Evolutionary conservation across 2,797 vertebrate genomes (phyloP).

Genomic region (Tinamus major): DNA sequence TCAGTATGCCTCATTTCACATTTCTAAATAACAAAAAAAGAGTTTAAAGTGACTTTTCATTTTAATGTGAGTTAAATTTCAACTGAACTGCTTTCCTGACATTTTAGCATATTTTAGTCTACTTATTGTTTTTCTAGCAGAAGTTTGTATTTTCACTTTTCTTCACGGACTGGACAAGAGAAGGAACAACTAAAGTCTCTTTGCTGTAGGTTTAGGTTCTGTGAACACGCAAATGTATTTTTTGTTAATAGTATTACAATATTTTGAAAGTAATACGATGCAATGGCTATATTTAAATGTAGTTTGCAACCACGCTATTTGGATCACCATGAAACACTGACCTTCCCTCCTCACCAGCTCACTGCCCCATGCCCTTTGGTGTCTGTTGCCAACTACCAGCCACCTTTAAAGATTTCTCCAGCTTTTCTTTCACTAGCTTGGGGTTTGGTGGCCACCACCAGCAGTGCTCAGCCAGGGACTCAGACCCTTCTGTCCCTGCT

Average conservation of each 20-base stretch:
- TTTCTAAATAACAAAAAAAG: slow-evolving; percentile 32
- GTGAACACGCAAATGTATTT: neutral
- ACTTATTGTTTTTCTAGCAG: neutral
- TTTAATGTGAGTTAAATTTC: neutral
- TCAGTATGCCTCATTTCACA: slow-evolving; percentile 31
- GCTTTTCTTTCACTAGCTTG: neutral
- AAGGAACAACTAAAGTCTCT: neutral
- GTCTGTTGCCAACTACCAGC: neutral
- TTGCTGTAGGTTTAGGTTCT: neutral
- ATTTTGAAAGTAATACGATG: neutral
- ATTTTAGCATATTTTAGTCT: neutral
- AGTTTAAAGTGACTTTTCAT: neutral
- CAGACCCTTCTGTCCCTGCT: neutral
- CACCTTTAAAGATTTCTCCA: neutral
- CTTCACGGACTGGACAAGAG: neutral
- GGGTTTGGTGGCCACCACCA: neutral
- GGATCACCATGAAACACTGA: neutral
- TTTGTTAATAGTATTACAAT: neutral
- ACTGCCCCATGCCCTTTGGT: rapidly evolving
- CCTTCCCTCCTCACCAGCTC: neutral
- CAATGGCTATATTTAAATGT: neutral
- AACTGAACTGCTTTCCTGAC: neutral
- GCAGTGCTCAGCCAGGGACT: neutral
- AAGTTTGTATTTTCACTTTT: neutral
- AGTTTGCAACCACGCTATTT: neutral